Conservation (phyloP, 2,888 invertebrate genomes). For the Polyploca ridens region DNA sequence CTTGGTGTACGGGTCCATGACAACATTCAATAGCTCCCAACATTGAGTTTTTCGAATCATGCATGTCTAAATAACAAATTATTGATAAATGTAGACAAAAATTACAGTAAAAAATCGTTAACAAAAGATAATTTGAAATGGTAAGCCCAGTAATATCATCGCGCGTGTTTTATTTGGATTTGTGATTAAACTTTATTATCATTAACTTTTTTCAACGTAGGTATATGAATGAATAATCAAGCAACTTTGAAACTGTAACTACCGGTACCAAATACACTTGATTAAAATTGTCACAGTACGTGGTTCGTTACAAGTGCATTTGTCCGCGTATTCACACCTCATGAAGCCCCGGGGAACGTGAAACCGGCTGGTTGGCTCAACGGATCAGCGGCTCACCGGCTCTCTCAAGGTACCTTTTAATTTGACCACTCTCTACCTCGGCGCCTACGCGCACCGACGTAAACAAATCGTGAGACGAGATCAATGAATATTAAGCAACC, state of each 20-base stretch:
- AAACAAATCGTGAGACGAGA: constrained; percentile 77
- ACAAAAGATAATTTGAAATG: constrained; percentile 11
- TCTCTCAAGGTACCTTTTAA: constrained; percentile 54
- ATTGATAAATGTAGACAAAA: constrained; percentile 35
- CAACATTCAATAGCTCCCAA: constrained; percentile 57
- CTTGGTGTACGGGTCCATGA: constrained; percentile 48
- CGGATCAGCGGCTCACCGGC: constrained; percentile 23
- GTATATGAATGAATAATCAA: not conserved
- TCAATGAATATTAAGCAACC: constrained; percentile 81
- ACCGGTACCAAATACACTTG: constrained; percentile 26
- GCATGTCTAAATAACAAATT: constrained; percentile 57
- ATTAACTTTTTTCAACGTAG: not conserved
- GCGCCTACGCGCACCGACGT: constrained; percentile 69
- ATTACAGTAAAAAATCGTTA: constrained; percentile 17
- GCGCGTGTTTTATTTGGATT: not conserved
- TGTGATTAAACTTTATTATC: not conserved
- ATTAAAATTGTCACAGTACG: constrained; percentile 61
- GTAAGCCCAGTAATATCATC: not conserved
- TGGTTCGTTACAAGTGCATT: constrained; percentile 58
- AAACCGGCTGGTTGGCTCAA: constrained; percentile 53
- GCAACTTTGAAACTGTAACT: not conserved
- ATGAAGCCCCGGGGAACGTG: constrained; percentile 66
- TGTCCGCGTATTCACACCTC: constrained; percentile 70
- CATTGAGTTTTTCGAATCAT: constrained; percentile 46
- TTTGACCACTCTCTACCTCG: constrained; percentile 61